phyloP scores from a whole-genome alignment of 2,888 invertebrate species.

The Agonum fuliginosum region DNA sequence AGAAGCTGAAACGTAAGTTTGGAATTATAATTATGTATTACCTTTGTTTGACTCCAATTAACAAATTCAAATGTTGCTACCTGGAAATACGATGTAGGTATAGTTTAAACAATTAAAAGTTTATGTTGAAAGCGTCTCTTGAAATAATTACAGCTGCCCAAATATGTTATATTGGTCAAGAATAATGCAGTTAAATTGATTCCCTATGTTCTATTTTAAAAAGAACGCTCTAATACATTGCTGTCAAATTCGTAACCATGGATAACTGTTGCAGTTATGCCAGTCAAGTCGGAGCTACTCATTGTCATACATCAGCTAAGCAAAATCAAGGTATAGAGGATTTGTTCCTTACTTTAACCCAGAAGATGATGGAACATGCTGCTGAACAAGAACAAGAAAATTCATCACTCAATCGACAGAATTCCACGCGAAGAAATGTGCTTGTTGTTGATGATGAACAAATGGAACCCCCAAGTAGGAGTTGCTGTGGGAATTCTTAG shows the following conservation, averaged over 20 bases:
- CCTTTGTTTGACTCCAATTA: no score
- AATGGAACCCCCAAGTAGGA: constrained; percentile 64
- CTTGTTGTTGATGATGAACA: constrained; percentile 69
- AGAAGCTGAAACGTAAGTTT: constrained; percentile 90
- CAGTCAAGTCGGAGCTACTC: constrained; percentile 91
- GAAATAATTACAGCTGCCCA: no score
- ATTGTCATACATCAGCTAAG: constrained; percentile 96
- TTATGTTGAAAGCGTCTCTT: no score
- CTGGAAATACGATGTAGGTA: no score
- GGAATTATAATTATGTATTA: no score
- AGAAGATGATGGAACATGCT: constrained; percentile 79
- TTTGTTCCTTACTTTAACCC: constrained; percentile 88
- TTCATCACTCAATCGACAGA: constrained; percentile 67
- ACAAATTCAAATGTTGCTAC: no score
- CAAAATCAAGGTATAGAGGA: constrained; percentile 93
- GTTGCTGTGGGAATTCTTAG: constrained; percentile 68
- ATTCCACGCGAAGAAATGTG: constrained; percentile 69
- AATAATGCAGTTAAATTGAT: no score
- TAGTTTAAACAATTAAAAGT: no score
- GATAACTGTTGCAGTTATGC: constrained; percentile 83
- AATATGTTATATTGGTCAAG: no score
- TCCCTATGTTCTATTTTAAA: no score
- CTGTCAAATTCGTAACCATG: no score
- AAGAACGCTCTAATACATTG: no score
- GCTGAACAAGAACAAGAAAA: constrained; percentile 68